Conservation (phyloP, 2,797 vertebrate species). For the Cetoscarus ocellatus region DNA sequence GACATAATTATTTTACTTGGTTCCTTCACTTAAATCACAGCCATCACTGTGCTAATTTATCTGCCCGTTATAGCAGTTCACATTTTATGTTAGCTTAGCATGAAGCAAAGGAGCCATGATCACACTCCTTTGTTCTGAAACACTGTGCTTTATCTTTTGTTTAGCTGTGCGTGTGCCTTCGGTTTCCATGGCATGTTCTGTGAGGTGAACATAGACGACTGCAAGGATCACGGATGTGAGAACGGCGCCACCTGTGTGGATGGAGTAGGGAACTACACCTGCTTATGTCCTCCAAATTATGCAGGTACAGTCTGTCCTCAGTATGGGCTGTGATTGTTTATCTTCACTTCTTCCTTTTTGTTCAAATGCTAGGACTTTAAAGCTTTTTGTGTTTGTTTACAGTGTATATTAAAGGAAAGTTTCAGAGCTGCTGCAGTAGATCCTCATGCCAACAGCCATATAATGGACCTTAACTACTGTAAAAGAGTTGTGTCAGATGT, state of each 20-base stretch:
- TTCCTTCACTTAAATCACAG: too few species aligned
- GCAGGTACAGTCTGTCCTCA: slow-evolving; percentile 77
- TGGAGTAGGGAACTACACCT: slow-evolving; percentile 89
- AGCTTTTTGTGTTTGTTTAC: too few species aligned
- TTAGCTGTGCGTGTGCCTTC: slow-evolving; percentile 87
- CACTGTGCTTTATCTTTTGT: background rate
- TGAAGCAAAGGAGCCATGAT: too few species aligned
- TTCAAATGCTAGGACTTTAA: too few species aligned
- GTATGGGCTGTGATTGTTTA: background rate
- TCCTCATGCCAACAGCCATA: background rate
- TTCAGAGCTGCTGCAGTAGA: too few species aligned
- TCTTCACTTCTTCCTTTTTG: background rate
- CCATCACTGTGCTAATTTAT: too few species aligned
- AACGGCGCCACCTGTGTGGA: slow-evolving; percentile 91
- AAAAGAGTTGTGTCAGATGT: too few species aligned
- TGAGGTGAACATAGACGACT: slow-evolving; percentile 85
- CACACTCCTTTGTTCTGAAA: too few species aligned
- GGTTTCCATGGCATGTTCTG: slow-evolving; percentile 92
- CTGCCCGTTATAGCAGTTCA: too few species aligned
- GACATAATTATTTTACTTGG: too few species aligned
- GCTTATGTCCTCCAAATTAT: slow-evolving; percentile 87
- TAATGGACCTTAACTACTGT: background rate
- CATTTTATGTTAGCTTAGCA: too few species aligned
- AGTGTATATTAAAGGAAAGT: too few species aligned
- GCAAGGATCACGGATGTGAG: slow-evolving; percentile 89